Base-by-base conservation (phyloP, 2,888 invertebrate species). In the Epistrophella euchroma region DNA sequence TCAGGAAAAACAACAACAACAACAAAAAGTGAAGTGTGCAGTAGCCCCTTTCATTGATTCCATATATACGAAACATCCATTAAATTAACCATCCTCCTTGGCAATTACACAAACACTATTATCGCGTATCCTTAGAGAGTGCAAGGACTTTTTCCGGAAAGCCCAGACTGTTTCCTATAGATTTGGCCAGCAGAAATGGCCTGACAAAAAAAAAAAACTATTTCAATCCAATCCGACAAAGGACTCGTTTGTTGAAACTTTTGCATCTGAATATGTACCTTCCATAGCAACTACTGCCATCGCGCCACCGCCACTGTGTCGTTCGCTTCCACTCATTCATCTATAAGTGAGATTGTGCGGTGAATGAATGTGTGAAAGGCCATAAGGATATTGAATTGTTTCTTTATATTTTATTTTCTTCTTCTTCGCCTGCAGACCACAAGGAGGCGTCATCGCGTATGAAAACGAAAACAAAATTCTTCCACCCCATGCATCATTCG, bases 21-120 rank as follows among this genome's bases (percentile, higher is more conserved):
- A 71, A 82, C 40, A 71, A 58, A n/a, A 19, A 40, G 66, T 17
- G 43, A 68, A 70, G 37, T 56, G 71, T 45, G 9, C n/a, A 52
- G 35, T 78, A 60, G 56, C 56, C 71, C 75, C 58, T 60, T 60
- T 40, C 74, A 80, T 71, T 84, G 84, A 84, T 84, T 84, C 71
- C 84, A 84, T 75, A 84, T 80, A 84, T 9, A 1, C 71, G 64
- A 75, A 84, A 75, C 71, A 84, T 84, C 75, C 84, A 84, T 84
- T 84, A 84, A 84, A 84, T 84, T 80, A 84, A 71, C 84, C 80
- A 66, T 84, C 84, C 80, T 84, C 84, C 84, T 84, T 80, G 84
- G 80, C 80, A 84, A 84, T 84, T 84, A 84, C 80, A 84, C 84
- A 79, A 80, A 75, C 80, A 84, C 75, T 80, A 84, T 84, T 84